Evolutionary conservation across 1,140 invertebrate species (phyloP).

Genomic region (Nebria ingens): DNA sequence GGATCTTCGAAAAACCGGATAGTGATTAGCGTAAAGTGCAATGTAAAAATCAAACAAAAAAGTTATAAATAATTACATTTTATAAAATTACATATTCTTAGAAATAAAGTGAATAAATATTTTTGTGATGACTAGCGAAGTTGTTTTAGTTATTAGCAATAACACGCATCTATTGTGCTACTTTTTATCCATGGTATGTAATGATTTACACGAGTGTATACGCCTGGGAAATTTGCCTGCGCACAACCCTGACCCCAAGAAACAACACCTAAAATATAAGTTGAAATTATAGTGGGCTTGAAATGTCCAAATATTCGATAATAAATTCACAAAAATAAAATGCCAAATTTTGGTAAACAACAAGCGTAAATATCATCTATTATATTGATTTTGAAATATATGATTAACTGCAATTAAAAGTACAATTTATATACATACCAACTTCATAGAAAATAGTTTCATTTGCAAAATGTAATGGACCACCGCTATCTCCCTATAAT

Average conservation of each 20-base stretch:
- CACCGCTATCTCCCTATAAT: conserved; percentile 54
- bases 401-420: no score
- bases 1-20: conserved; percentile 48
- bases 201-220: conserved; percentile 71
- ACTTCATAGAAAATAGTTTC: conserved; percentile 37
- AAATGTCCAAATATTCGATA: conserved; percentile 8
- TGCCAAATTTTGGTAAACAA: no score
- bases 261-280: conserved; percentile 46
- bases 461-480: conserved; percentile 46
- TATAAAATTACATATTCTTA: not conserved
- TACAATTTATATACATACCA: conserved; percentile 35
- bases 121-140: not conserved
- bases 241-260: conserved; percentile 77
- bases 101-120: conserved; percentile 12
- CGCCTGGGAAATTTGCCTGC: conserved; percentile 66
- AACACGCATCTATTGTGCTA: conserved; percentile 57
- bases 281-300: not conserved
- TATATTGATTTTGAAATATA: no score
- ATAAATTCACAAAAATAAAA: not conserved
- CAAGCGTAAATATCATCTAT: not conserved
- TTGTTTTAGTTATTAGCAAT: conserved; percentile 36
- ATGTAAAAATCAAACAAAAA: not conserved
- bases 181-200: conserved; percentile 61
- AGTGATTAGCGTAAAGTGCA: not conserved
- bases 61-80: not conserved